phyloP scores from a whole-genome alignment of 2,888 invertebrate genomes.

The Drosophila nr. fundita region DNA sequence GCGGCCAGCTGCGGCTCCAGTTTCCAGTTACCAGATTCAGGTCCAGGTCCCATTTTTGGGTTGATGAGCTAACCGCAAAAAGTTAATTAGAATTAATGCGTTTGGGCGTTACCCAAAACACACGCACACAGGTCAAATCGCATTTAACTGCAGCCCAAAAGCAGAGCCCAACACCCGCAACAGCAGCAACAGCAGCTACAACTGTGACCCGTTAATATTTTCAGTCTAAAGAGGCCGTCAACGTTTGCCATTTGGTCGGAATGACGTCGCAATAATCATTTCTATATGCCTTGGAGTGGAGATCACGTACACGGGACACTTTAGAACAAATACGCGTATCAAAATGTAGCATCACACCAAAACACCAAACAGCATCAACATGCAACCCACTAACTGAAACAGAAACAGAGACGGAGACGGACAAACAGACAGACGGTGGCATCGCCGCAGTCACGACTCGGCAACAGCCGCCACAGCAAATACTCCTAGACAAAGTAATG shows the following conservation, averaged over 20 bases:
- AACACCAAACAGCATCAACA: slow-evolving; percentile 43
- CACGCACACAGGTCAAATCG: slow-evolving; percentile 60
- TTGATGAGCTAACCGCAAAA: slow-evolving; percentile 73
- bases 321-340: slow-evolving; percentile 71
- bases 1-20: slow-evolving; percentile 9
- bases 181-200: slow-evolving; percentile 32
- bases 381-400: slow-evolving; percentile 38
- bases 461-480: slow-evolving; percentile 62
- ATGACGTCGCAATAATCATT: slow-evolving; percentile 77
- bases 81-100: slow-evolving; percentile 81
- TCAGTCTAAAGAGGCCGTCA: slow-evolving; percentile 23
- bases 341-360: slow-evolving; percentile 74
- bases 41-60: slow-evolving; percentile 36
- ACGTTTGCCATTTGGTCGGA: slow-evolving; percentile 61
- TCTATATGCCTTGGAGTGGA: slow-evolving; percentile 57
- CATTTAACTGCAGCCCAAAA: slow-evolving; percentile 66
- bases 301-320: slow-evolving; percentile 75
- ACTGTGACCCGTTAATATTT: slow-evolving; percentile 58
- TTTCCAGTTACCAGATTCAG: slow-evolving; percentile 11
- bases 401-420: background rate
- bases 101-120: slow-evolving; percentile 38
- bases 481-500: slow-evolving; percentile 62
- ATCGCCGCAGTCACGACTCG: slow-evolving; percentile 53
- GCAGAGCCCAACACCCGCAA: background rate
- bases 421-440: background rate